Conservation (phyloP, 2,797 vertebrate species). For the Sebastes hopkinsi region DNA sequence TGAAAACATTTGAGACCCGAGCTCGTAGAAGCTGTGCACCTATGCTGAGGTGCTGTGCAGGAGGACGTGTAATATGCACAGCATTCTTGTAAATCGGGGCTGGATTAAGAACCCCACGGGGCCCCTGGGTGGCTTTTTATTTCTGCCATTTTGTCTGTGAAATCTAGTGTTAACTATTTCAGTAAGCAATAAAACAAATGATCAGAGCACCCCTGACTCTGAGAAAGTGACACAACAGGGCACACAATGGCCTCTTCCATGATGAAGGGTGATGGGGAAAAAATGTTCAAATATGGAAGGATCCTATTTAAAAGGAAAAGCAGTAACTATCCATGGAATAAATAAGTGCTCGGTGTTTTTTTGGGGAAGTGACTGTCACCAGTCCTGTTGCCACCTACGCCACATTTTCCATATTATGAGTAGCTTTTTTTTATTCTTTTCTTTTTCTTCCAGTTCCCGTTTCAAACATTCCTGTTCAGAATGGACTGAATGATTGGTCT, state of each 20-base stretch:
- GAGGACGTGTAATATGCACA: neutral
- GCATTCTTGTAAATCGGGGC: slow-evolving; percentile 17
- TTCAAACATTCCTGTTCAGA: no score
- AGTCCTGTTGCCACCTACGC: neutral
- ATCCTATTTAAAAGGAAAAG: neutral
- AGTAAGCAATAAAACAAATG: neutral
- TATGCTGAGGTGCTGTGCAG: slow-evolving; percentile 16
- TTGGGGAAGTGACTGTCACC: neutral
- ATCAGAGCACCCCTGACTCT: neutral
- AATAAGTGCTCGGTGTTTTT: neutral
- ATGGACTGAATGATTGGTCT: neutral
- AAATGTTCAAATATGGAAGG: neutral
- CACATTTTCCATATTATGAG: neutral
- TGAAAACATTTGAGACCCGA: slow-evolving; percentile 46
- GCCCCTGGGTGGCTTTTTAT: neutral
- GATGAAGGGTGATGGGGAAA: neutral
- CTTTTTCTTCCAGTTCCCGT: no score
- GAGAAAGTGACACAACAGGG: neutral
- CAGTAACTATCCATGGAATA: neutral
- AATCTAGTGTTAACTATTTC: neutral
- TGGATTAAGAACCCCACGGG: neutral
- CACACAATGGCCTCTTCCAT: neutral
- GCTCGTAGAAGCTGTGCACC: slow-evolving; percentile 21
- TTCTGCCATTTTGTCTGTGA: neutral
- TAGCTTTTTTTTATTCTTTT: neutral